Evolutionary conservation across 2,113 vertebrate species (phyloP), one percentile per base, ranked within the genome.

Genomic region (Pogonocichla stellata): DNA sequence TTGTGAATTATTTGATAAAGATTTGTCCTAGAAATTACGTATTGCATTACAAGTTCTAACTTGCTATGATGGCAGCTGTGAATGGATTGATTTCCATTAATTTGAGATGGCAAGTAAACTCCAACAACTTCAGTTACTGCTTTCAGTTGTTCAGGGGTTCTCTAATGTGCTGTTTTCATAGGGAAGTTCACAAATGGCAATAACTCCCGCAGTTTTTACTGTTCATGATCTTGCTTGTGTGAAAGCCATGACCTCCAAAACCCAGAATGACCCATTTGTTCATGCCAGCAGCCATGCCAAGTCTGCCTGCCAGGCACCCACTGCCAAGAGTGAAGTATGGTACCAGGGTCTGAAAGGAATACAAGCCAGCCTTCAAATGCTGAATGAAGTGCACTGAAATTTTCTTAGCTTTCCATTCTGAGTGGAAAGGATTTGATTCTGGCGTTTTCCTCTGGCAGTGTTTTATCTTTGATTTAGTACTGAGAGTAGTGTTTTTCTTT

Each of bases 121-220:
- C 64, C 87, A 93, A 86, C 86, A 94, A 77, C 62, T 96, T 90
- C 75, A 92, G 86, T 94, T 79, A 70, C 4, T 88, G 90, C 89
- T 66, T 96, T 93, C 74, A 93, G 3, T 96, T 96, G 92, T 97
- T 80, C 60, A n/a, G 69, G 62, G 83, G 70, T 94, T 96, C 79
- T 95, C 86, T 47, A 67, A 69, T 24, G 42, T 93, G 85, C 81
- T 86, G 15, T 88, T 97, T 97, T 97, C 96, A 74, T 54, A 81
- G 86, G 91, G 74, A 96, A 94, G 79, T 77, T 96, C 77, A 96
- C 83, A 96, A 96, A 51, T 78, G 94, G 93, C 92, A 97, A 81
- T 85, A 96, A 82, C 64, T 48, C 69, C 56, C 53, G 67, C 67
- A 95, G 51, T 87, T 69, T 80, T 93, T 89, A 79, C 90, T 92